Evolutionary conservation across 2,797 vertebrate species (phyloP).

Genomic region (Hafferia zeledoni): DNA sequence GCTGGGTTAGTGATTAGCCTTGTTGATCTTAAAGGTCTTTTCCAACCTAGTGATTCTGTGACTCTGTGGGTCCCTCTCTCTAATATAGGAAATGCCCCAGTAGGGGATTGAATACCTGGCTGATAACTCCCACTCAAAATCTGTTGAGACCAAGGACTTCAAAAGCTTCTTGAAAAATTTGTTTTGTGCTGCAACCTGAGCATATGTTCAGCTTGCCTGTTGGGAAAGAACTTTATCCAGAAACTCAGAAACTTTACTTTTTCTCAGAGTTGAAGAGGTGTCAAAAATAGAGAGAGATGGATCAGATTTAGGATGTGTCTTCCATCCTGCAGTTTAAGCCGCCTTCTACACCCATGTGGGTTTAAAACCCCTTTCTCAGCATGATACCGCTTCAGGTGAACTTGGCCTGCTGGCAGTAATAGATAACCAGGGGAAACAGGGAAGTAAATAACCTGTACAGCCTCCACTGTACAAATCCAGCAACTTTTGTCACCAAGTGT

Average conservation of each 20-base stretch:
- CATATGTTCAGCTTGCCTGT: conserved; percentile 1
- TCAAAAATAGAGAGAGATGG: not conserved
- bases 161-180: not conserved
- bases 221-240: conserved; percentile 5
- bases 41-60: not conserved
- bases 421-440: not conserved
- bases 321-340: not conserved
- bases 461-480: not conserved
- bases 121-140: not conserved
- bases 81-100: not conserved
- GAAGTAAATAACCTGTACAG: not conserved
- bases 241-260: conserved; percentile 8
- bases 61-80: not conserved
- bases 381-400: not conserved
- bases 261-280: not conserved
- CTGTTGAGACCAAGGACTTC: not conserved
- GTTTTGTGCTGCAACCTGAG: conserved; percentile 3
- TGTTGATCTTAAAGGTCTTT: not conserved
- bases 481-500: conserved; percentile 1
- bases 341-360: not conserved
- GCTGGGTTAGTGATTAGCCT: not conserved
- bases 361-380: conserved; percentile 28
- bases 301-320: not conserved
- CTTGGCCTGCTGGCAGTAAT: not conserved
- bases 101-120: not conserved